Percentiles rank a stretch among this genome's conserved stretches.
These are phyloP conservation scores for Epinotia bilunana DNA, from an alignment of 2,888 invertebrate species.

Conservation along the genomic window DNA sequence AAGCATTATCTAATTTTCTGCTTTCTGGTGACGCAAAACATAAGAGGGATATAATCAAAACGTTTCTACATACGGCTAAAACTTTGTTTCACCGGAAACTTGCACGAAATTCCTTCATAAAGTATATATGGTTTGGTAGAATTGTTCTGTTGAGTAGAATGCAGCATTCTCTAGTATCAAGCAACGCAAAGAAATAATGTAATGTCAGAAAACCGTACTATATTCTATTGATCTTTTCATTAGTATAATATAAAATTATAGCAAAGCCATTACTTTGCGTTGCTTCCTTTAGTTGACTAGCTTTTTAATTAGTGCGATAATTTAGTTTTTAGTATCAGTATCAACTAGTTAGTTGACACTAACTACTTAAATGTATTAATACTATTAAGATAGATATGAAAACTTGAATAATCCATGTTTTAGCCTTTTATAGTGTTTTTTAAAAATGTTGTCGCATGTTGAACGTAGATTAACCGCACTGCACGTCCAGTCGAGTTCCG, in stretches of 20 bases:
- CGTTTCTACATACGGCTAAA: no score
- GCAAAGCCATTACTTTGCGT: background rate
- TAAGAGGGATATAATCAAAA: no score
- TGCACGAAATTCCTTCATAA: constrained; percentile 3
- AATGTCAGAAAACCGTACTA: background rate
- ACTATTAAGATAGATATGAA: no score
- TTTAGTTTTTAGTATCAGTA: no score
- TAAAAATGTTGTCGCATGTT: constrained; percentile 1
- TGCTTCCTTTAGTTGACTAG: background rate
- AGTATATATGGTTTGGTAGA: constrained; percentile 7
- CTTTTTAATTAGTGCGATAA: no score
- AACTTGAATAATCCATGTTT: no score
- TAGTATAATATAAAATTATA: background rate
- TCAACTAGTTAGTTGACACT: no score
- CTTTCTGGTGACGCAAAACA: no score
- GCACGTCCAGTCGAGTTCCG: no score
- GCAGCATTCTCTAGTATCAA: constrained; percentile 1
- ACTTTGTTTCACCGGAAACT: background rate
- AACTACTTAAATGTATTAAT: no score
- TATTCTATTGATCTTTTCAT: background rate
- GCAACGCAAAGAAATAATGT: constrained; percentile 11
- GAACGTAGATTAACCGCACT: background rate
- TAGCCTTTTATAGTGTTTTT: background rate
- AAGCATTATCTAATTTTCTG: no score
- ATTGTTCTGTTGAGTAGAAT: background rate